A percentile compares a stretch with the other conserved stretches of the same genome.
These are phyloP conservation scores for Xerus inauris DNA, from an alignment of 2,113 vertebrate species.

Conservation along the genomic window DNA sequence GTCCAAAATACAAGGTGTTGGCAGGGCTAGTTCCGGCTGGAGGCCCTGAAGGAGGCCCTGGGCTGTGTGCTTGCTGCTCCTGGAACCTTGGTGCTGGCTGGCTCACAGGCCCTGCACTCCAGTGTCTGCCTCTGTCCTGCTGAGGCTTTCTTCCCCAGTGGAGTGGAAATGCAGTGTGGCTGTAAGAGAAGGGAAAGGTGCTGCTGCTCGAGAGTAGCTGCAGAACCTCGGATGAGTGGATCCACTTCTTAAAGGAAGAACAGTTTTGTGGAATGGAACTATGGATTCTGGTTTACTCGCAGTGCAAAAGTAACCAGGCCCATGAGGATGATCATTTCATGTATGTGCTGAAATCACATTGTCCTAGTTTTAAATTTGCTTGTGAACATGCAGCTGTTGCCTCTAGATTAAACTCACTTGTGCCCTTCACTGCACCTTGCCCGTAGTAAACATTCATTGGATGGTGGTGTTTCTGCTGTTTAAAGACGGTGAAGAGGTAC, in stretches of 20 bases:
- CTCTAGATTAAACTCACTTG: background rate
- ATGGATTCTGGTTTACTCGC: background rate
- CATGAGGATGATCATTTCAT: background rate
- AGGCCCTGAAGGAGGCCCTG: background rate
- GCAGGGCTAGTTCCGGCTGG: background rate
- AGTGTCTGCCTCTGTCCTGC: background rate
- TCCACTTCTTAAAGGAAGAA: background rate
- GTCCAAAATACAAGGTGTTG: background rate
- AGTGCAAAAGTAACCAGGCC: background rate
- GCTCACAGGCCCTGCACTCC: no score
- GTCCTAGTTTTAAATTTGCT: background rate
- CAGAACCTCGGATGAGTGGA: accelerated
- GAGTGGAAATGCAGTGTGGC: background rate
- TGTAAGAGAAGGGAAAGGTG: background rate
- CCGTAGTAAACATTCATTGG: no score
- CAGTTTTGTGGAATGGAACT: accelerated
- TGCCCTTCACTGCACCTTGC: background rate
- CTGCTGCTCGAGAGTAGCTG: accelerated
- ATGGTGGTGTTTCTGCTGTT: background rate
- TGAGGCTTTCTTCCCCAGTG: background rate
- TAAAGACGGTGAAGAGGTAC: background rate
- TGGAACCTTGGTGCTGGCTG: background rate
- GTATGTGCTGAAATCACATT: background rate
- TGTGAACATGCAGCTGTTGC: background rate
- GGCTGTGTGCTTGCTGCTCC: background rate